Percentiles rank a stretch among this genome's conserved stretches.
Conservation (phyloP, 1,140 invertebrate genomes). For the Vanessa atalanta region DNA sequence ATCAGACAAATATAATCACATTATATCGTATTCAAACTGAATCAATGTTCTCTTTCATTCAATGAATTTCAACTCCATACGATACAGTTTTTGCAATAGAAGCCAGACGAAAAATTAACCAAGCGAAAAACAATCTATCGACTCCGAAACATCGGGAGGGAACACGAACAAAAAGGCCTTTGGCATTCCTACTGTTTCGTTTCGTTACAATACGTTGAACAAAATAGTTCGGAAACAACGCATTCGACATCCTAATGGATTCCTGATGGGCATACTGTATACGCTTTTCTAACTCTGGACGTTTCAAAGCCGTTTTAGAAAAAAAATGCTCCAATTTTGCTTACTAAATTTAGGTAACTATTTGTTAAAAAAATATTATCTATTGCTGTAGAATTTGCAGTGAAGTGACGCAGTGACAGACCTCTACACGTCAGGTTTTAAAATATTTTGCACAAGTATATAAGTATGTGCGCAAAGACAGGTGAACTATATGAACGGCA, state of each 20-base stretch:
- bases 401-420: no score
- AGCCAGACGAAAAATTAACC: slow-evolving; percentile 29
- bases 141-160: slow-evolving; percentile 29
- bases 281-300: neutral
- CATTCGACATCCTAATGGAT: slow-evolving; percentile 42
- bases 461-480: no score
- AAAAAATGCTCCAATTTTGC: neutral
- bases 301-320: neutral
- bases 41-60: neutral
- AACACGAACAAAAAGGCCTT: slow-evolving; percentile 25
- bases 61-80: slow-evolving; percentile 8
- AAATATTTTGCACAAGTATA: no score
- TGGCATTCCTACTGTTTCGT: slow-evolving; percentile 29
- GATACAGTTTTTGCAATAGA: slow-evolving; percentile 13
- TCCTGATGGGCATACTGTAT: slow-evolving; percentile 27
- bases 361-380: neutral
- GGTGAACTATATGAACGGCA: no score
- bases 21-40: neutral
- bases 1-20: neutral
- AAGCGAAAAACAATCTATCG: slow-evolving; percentile 39
- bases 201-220: slow-evolving; percentile 35
- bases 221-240: slow-evolving; percentile 36
- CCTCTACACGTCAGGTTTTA: no score
- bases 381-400: neutral
- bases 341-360: neutral